Percentiles rank a stretch among this genome's conserved stretches.
Conservation (phyloP, 1,140 invertebrate genomes). For the Solenopsis invicta region DNA sequence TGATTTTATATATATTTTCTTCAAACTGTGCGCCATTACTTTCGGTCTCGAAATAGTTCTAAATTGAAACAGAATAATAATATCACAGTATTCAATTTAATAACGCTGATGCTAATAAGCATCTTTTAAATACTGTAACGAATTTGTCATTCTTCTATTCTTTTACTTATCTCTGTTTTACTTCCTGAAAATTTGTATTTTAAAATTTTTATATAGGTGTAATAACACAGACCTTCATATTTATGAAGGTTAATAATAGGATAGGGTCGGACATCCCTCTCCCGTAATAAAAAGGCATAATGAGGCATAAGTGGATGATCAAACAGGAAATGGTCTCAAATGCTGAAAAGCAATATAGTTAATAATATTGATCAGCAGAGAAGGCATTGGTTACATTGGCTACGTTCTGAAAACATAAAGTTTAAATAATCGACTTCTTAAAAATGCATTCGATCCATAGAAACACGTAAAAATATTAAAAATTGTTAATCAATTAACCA, state of each 20-base stretch:
- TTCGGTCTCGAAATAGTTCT: too few species aligned
- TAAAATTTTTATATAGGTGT: not conserved
- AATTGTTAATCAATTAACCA: not conserved
- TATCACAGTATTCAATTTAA: too few species aligned
- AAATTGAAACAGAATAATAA: too few species aligned
- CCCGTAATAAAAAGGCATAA: not conserved
- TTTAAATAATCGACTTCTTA: not conserved
- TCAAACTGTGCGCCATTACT: too few species aligned
- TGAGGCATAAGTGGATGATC: not conserved
- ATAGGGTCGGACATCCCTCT: not conserved
- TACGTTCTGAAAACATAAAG: not conserved
- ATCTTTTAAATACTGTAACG: too few species aligned
- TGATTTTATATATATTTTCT: too few species aligned
- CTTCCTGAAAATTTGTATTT: not conserved
- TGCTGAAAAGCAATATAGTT: constrained; percentile 9
- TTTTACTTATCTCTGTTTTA: not conserved
- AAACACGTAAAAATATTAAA: not conserved
- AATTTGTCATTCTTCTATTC: not conserved
- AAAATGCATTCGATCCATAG: not conserved
- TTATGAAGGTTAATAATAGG: not conserved
- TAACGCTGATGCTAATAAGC: too few species aligned
- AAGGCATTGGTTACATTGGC: constrained; percentile 1
- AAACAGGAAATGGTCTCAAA: constrained; percentile 13
- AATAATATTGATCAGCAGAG: constrained; percentile 14
- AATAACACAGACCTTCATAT: not conserved